Evolutionary conservation across 2,113 vertebrate species (phyloP).

Genomic region (Pachyramphus minor): DNA sequence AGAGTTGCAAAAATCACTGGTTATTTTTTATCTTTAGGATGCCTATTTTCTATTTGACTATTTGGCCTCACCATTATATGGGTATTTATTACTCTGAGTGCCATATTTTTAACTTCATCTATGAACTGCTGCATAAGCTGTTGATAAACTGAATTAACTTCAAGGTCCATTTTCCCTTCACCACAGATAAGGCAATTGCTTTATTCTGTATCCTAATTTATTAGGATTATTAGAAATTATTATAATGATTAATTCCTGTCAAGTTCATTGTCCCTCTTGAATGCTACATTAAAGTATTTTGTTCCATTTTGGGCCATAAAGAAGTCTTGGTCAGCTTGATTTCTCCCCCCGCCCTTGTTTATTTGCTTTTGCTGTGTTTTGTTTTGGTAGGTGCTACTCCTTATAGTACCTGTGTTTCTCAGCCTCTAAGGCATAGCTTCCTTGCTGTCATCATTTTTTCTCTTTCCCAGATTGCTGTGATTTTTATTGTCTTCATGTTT

Average conservation of each 20-base stretch:
- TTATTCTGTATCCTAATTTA: background rate
- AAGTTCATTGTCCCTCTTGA: background rate
- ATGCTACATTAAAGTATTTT: background rate
- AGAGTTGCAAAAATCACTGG: background rate
- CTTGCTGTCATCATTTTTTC: background rate
- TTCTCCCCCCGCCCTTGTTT: background rate
- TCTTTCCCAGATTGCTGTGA: background rate
- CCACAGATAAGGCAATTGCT: background rate
- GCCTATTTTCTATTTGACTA: background rate
- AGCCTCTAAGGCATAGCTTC: background rate
- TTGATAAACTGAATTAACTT: background rate
- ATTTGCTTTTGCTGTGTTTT: background rate
- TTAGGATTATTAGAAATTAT: background rate
- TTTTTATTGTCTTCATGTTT: background rate
- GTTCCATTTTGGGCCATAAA: background rate
- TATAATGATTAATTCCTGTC: background rate
- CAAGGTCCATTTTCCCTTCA: background rate
- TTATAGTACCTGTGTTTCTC: background rate
- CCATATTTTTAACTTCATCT: background rate
- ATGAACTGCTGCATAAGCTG: background rate
- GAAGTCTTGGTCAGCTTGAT: background rate
- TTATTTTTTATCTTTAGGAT: background rate
- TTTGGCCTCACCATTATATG: background rate
- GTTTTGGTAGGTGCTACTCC: background rate
- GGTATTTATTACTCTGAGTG: background rate